These are phyloP conservation scores for Gymnothorax javanicus DNA, from an alignment of 2,797 vertebrate genomes.

Conservation along the genomic window DNA sequence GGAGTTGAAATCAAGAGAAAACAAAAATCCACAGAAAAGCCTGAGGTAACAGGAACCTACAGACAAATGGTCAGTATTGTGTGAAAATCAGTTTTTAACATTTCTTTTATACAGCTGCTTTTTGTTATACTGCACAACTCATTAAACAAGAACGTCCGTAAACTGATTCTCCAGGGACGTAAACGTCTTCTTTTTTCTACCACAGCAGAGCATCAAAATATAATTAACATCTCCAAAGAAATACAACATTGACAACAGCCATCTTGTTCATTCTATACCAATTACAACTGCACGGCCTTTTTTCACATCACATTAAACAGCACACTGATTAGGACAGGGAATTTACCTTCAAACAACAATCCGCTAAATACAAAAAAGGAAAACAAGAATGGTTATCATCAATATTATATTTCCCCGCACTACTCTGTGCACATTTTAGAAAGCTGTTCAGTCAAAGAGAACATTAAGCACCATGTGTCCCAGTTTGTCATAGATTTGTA, in stretches of 20 bases:
- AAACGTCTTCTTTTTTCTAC: background rate
- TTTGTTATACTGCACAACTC: background rate
- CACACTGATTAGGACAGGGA: background rate
- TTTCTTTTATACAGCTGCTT: background rate
- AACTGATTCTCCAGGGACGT: background rate
- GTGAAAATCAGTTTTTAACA: conserved; percentile 2
- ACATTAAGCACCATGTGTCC: conserved; percentile 19
- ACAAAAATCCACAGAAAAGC: background rate
- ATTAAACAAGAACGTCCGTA: background rate
- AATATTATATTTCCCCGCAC: background rate
- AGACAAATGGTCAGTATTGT: background rate
- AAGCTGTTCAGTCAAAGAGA: background rate
- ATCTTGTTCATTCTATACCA: background rate
- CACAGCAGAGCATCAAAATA: background rate
- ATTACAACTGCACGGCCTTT: background rate
- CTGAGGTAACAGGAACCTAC: conserved; percentile 15
- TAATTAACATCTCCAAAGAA: background rate
- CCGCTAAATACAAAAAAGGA: background rate
- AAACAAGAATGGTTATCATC: conserved; percentile 14
- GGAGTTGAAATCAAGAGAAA: background rate
- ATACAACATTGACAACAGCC: background rate
- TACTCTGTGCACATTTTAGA: background rate
- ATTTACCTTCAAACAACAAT: background rate
- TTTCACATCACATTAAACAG: conserved; percentile 4
- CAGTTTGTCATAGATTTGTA: background rate